Base-by-base conservation (phyloP, 2,888 invertebrate species). In the Microctonus hyperodae region DNA sequence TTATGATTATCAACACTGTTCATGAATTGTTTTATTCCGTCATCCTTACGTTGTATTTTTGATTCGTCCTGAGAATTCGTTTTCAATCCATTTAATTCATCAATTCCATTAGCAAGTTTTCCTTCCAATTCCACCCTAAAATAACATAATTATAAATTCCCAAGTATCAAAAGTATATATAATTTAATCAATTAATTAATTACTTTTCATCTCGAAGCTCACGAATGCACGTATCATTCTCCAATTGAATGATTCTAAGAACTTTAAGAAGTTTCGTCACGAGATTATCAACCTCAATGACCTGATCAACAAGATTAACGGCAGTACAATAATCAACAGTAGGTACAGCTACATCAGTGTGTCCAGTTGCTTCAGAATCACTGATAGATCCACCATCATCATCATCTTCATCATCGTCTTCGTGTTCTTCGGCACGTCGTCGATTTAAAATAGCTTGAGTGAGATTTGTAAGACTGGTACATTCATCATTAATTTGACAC, bases 381-480 rank as follows among this genome's bases (percentile, higher is more conserved):
- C 81, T 83, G 35, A 81, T 74, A 6, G 83, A 83, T 69, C 82
- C 83, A 56, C 77, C 82, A 16, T 80, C 79, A 53, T 76, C 77
- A 7, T 83, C 80, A 56, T 83, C 82, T 66, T 84, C 84, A 64
- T 85, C 84, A 62, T 79, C 81, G 69, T 81, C 80, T 16, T 80
- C 82, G 81, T 83, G 25, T 57, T 64, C 57, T 51, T 67, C 63
- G 22, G 35, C 67, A 25, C 62, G 89, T 77, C 92, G 92, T 0
- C 93, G 88, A 78, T 88, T 88, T 58, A 91, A 87, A 79, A 93
- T 92, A 62, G 93, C 91, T 74, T 92, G 92, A 0, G 93, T 91
- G 9, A 94, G 85, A 81, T 91, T 92, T 76, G 92, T 92, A 50
- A 94, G 86, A 50, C 83, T 83, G 22, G 76, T 79, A 31, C 92